Evolutionary conservation across 2,113 vertebrate genomes (phyloP).

Genomic region (Rynchops niger): DNA sequence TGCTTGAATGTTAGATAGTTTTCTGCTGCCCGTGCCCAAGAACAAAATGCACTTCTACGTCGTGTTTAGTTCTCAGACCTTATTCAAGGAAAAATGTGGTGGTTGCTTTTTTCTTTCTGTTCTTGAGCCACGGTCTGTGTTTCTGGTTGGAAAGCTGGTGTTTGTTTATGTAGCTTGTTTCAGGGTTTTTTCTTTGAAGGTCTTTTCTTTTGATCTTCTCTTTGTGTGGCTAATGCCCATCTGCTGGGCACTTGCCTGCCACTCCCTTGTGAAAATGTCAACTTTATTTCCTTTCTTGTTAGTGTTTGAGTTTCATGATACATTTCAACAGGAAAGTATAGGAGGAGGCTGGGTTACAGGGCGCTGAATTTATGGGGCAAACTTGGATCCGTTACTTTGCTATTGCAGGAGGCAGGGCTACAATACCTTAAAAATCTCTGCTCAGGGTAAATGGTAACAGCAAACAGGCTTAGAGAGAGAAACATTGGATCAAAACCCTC

Average conservation of each 20-base stretch:
- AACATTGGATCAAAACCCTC: not conserved
- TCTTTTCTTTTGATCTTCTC: not conserved
- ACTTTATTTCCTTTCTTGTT: not conserved
- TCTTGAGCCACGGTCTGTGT: not conserved
- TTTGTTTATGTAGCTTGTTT: not conserved
- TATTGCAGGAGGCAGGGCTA: not conserved
- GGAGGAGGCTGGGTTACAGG: not conserved
- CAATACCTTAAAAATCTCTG: fast-evolving
- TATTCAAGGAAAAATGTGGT: not conserved
- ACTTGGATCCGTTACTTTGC: not conserved
- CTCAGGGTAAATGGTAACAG: not conserved
- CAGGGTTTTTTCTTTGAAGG: not conserved
- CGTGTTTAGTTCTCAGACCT: not conserved
- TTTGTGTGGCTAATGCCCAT: not conserved
- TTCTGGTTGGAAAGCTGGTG: not conserved
- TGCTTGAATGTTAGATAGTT: not conserved
- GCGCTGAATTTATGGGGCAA: not conserved
- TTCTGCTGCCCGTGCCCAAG: not conserved
- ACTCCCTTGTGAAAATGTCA: not conserved
- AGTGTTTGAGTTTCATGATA: not conserved
- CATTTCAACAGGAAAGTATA: not conserved
- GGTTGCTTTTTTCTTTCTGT: not conserved
- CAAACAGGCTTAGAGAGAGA: not conserved
- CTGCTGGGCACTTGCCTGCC: not conserved
- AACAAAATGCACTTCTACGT: not conserved